A percentile compares a stretch with the other conserved stretches of the same genome.
Conservation (phyloP, 2,888 invertebrate species). For the Phania funesta region DNA sequence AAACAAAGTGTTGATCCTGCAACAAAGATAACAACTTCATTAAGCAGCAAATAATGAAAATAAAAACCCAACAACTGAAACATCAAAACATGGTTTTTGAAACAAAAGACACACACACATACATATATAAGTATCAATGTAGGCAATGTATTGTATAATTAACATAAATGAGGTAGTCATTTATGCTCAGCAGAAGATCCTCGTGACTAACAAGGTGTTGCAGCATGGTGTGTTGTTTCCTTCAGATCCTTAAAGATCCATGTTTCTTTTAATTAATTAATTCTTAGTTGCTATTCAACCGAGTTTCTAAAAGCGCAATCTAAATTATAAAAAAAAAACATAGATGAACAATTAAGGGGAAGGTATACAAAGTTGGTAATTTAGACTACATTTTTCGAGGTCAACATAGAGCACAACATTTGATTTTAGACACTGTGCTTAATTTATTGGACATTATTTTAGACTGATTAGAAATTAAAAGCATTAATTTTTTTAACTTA, state of each 20-base stretch:
- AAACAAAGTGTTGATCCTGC: slow-evolving; percentile 68
- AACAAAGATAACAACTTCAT: slow-evolving; percentile 70
- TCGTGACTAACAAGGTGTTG: slow-evolving; percentile 64
- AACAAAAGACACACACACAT: background rate
- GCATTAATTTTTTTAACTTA: too few species aligned
- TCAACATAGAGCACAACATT: too few species aligned
- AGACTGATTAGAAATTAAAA: too few species aligned
- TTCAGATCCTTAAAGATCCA: slow-evolving; percentile 13
- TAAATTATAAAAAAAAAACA: too few species aligned
- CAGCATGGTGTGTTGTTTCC: slow-evolving; percentile 56
- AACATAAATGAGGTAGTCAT: slow-evolving; percentile 45
- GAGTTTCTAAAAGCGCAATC: too few species aligned
- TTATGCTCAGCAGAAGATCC: slow-evolving; percentile 40
- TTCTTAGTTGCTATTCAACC: too few species aligned
- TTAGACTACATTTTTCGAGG: too few species aligned
- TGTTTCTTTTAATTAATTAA: background rate
- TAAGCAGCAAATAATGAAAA: slow-evolving; percentile 65
- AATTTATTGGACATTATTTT: too few species aligned
- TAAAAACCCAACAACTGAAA: slow-evolving; percentile 53
- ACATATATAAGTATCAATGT: background rate
- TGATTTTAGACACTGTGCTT: too few species aligned
- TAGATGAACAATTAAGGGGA: too few species aligned
- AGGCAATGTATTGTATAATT: slow-evolving; percentile 10
- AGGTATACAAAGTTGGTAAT: too few species aligned
- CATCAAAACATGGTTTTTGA: slow-evolving; percentile 67